Evolutionary conservation across 2,888 invertebrate genomes (phyloP).

Genomic region (Lucinisca nassula): DNA sequence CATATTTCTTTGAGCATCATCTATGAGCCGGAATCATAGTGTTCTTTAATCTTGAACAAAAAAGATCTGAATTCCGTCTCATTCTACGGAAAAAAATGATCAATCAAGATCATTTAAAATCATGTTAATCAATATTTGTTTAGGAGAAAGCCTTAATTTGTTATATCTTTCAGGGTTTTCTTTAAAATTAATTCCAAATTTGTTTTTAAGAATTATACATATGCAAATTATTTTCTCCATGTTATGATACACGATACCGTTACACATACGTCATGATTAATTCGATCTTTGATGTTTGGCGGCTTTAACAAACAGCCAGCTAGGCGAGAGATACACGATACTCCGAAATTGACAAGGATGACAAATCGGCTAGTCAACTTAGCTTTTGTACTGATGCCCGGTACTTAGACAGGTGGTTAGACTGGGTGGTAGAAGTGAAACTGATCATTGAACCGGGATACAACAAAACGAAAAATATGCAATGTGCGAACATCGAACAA

Average conservation of each 20-base stretch:
- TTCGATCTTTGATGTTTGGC: conserved; percentile 6
- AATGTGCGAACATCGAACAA: too few relatives aligned
- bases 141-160: conserved; percentile 13
- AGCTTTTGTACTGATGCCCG: conserved; percentile 37
- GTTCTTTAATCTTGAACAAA: neutral
- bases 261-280: conserved; percentile 15
- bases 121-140: conserved; percentile 15
- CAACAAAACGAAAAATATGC: too few relatives aligned
- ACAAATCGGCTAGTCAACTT: conserved; percentile 21
- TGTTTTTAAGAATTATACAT: conserved; percentile 19
- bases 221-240: conserved; percentile 15
- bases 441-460: too few relatives aligned
- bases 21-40: neutral
- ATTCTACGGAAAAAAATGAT: neutral
- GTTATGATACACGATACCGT: conserved; percentile 11
- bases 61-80: neutral
- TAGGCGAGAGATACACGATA: neutral
- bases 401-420: conserved; percentile 57
- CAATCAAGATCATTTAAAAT: conserved; percentile 11
- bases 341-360: conserved; percentile 1
- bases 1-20: neutral
- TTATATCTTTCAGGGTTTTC: neutral
- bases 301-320: neutral
- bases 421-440: neutral
- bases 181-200: conserved; percentile 9